Base-by-base conservation (phyloP, 2,888 invertebrate species). In the Venusia cambrica region DNA sequence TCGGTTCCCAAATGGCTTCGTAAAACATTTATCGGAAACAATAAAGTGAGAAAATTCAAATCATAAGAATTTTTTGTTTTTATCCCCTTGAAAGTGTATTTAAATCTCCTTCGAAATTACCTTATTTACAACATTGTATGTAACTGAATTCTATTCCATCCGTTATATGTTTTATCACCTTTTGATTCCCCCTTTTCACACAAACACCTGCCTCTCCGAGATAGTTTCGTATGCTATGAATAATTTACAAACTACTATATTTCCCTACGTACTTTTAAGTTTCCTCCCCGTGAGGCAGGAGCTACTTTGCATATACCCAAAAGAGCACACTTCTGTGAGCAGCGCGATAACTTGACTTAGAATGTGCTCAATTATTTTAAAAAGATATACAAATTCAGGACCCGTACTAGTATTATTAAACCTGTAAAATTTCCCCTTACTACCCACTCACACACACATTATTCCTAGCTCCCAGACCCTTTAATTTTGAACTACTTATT, bases 171-270 rank as follows among this genome's bases (percentile, higher is more conserved):
- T 44, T 49, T 35, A 49, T 41, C 29, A 28, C 38, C 14, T 24
- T 45, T 36, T 38, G 43, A 48, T 45, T 44, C 36, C 19, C n/a
- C 38, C 24, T 35, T 40, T 41, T 33, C 32, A 34, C 28, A 34
- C 37, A 45, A 43, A 37, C 41, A 46, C 45, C 45, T 46, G 43
- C 22, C 29, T 34, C 40, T 19, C 15, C 11, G 8, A 37, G 43
- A 38, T 45, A 45, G 43, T 49, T 48, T 37, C 29, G 35, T 37
- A 34, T 31, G 31, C 32, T 26, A 41, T 49, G 43, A 45, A 46
- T 49, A 41, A 49, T 45, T 43, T 41, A 45, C 38, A 26, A 24
- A 16, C 15, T 10, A 29, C 29, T 26, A 40, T 43, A 36, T 11
- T 27, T 30, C 20, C 30, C 34, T 39, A 42, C 42, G 36, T 47